phyloP scores from a whole-genome alignment of 2,888 invertebrate genomes.

The Leucophora obtusa region DNA sequence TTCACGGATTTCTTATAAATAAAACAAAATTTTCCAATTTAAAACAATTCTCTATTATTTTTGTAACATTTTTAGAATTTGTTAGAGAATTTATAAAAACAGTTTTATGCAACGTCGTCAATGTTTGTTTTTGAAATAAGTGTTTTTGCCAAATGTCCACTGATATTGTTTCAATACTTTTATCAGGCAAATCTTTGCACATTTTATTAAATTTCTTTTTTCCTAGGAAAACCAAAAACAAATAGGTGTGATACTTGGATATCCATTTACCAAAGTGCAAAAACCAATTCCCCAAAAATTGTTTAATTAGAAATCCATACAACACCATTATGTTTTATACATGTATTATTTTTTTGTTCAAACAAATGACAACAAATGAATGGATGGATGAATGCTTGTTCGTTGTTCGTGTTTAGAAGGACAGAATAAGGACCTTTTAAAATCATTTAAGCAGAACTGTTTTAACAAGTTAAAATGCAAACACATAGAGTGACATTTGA shows the following conservation, averaged over 20 bases:
- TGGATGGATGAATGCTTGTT: too few relatives aligned
- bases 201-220: background rate
- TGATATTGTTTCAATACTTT: too few relatives aligned
- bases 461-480: background rate
- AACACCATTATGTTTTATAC: background rate
- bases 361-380: background rate
- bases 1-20: too few relatives aligned
- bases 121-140: too few relatives aligned
- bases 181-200: too few relatives aligned
- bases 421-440: background rate
- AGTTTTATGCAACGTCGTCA: too few relatives aligned
- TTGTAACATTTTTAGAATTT: too few relatives aligned
- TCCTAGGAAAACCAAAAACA: background rate
- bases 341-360: background rate
- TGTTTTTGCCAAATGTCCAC: too few relatives aligned
- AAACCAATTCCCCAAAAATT: background rate
- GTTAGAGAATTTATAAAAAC: too few relatives aligned
- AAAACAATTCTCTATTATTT: too few relatives aligned
- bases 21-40: too few relatives aligned
- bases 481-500: background rate
- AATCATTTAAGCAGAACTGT: background rate
- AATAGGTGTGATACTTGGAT: background rate
- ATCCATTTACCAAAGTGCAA: background rate
- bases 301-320: conserved; percentile 3
- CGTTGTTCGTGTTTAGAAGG: too few relatives aligned